phyloP scores from a whole-genome alignment of 2,888 invertebrate genomes.

The Caenorhabditis japonica region DNA sequence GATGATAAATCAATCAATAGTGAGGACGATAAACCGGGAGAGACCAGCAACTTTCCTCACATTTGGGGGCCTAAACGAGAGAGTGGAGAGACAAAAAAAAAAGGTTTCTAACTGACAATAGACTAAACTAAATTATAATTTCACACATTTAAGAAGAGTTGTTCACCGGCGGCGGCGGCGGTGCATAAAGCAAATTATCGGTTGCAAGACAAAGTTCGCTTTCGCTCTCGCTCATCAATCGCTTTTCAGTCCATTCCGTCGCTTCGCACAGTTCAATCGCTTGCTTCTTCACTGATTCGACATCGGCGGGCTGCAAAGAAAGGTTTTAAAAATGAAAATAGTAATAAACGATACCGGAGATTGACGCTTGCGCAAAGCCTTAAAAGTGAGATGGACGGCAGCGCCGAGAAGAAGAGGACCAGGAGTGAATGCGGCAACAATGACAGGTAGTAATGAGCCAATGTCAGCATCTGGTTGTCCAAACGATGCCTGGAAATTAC shows the following conservation, averaged over 20 bases:
- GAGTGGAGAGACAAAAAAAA: too few species aligned
- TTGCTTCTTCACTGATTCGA: slow-evolving; percentile 26
- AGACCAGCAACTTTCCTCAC: too few species aligned
- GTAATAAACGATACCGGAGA: neutral
- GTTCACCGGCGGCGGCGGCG: too few species aligned
- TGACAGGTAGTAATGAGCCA: slow-evolving; percentile 87
- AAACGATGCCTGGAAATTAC: slow-evolving; percentile 77
- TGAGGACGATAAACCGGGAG: too few species aligned
- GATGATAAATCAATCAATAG: too few species aligned
- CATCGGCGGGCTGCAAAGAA: slow-evolving; percentile 4
- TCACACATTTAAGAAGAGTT: too few species aligned
- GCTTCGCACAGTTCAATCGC: slow-evolving; percentile 31
- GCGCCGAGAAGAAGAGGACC: slow-evolving; percentile 83
- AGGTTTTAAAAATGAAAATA: neutral
- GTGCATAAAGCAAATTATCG: slow-evolving; percentile 21
- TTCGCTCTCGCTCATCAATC: slow-evolving; percentile 11
- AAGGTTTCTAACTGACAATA: too few species aligned
- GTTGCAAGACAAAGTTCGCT: neutral
- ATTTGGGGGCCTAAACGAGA: too few species aligned
- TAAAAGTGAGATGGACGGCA: slow-evolving; percentile 70
- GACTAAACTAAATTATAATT: too few species aligned
- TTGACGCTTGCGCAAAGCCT: slow-evolving; percentile 58
- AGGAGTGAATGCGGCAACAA: slow-evolving; percentile 93
- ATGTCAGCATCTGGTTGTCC: slow-evolving; percentile 77
- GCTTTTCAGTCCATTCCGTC: slow-evolving; percentile 8